phyloP scores from a whole-genome alignment of 2,888 invertebrate genomes.

The Parnassius orleans region DNA sequence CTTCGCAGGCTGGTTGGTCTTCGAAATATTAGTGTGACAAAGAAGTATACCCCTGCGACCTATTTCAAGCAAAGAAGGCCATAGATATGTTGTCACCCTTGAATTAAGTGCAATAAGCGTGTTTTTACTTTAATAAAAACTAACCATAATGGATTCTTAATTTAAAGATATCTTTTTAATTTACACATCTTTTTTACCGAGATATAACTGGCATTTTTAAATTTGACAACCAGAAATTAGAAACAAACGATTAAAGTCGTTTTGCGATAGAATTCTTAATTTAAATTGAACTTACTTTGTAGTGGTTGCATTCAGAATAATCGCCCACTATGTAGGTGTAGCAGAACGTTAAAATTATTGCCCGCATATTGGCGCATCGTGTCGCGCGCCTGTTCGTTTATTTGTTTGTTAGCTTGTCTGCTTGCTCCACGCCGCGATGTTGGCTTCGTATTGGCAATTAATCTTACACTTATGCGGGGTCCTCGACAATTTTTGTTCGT shows the following conservation, averaged over 20 bases:
- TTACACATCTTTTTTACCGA: too few species aligned
- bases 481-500: slow-evolving; percentile 22
- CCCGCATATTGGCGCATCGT: slow-evolving; percentile 67
- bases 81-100: too few species aligned
- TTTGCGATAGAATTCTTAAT: slow-evolving; percentile 5
- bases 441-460: slow-evolving; percentile 70
- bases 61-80: too few species aligned
- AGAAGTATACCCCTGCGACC: too few species aligned
- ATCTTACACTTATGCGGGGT: slow-evolving; percentile 51
- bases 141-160: too few species aligned
- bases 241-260: not conserved
- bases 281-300: not conserved
- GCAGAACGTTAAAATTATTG: slow-evolving; percentile 71
- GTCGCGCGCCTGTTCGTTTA: slow-evolving; percentile 58
- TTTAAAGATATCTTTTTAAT: too few species aligned
- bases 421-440: slow-evolving; percentile 48
- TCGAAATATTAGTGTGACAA: too few species aligned
- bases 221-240: too few species aligned
- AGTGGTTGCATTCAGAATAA: slow-evolving; percentile 46
- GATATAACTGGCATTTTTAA: too few species aligned
- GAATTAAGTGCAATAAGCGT: too few species aligned
- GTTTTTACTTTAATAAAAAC: too few species aligned
- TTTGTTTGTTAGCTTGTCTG: slow-evolving; percentile 49
- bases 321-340: slow-evolving; percentile 60
- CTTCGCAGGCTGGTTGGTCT: too few species aligned